Evolutionary conservation across 2,888 invertebrate species (phyloP), one percentile per base, ranked within the genome.

Genomic region (Parnassius orleans): DNA sequence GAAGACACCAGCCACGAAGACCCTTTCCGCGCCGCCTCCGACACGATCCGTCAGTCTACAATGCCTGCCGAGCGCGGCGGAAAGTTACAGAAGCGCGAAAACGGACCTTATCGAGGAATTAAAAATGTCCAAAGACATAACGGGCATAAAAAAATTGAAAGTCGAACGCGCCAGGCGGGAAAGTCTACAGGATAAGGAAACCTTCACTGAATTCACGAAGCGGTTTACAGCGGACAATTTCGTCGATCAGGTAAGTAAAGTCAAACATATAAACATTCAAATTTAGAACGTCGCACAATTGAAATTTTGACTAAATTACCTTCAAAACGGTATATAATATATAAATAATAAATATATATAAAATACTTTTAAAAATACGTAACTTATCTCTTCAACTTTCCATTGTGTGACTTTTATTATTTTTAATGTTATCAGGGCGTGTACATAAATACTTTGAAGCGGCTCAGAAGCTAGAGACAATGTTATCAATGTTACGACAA

Each of bases 61-160:
- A 81, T 95, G 95, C 72, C 83, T 95, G 48, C 93, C 95, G 61
- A 93, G 93, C 64, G 91, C 93, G 66, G 92, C 89, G 57, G 96
- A 96, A 67, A 93, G 94, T 53, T 96, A 94, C 86, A 92, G 94
- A 72, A 93, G 93, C 57, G 95, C 94, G 68, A 97, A 97, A 84
- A 96, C 95, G 41, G 97, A 98, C 83, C 89, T 98, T 55, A 98
- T 98, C 68, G 98, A 97, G 54, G 98, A 98, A 79, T 87, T 98
- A 65, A 98, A 98, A 85, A 94, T 97, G 92, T 97, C 97, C 53
- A 97, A 96, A 83, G 97, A 98, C 80, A 97, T 98, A 67, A 95
- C 96, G 1, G 98, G 98, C n/a, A 97, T 98, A 60, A 96, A 96
- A 85, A 98, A 98, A 84, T 87, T 98, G 93, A 98, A 98, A 84